These are phyloP conservation scores for Ischnus inquisitorius DNA, from an alignment of 2,888 invertebrate genomes.

Conservation along the genomic window DNA sequence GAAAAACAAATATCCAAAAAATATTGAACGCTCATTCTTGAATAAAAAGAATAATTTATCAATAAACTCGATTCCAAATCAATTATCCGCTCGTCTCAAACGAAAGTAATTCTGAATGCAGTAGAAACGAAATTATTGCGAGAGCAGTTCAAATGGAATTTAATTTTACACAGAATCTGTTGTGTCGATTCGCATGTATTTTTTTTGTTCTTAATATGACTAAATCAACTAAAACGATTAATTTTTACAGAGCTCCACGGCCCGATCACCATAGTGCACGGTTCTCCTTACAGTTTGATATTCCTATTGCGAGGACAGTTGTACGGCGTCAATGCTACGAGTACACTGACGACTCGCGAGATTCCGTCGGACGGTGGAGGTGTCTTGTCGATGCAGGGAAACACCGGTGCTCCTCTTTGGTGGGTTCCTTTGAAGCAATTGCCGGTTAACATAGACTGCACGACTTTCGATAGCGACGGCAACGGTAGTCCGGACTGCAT, in stretches of 20 bases:
- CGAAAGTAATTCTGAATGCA: no score
- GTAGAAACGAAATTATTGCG: no score
- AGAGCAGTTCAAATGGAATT: no score
- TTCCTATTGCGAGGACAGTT: slow-evolving; percentile 89
- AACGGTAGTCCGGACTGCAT: slow-evolving; percentile 92
- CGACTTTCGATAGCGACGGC: slow-evolving; percentile 90
- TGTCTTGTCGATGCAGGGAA: slow-evolving; percentile 90
- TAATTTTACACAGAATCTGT: background rate
- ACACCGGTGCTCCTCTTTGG: slow-evolving; percentile 91
- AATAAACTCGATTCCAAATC: no score
- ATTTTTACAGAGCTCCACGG: slow-evolving; percentile 81
- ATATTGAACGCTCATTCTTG: no score
- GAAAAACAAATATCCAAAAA: no score
- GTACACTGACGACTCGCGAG: slow-evolving; percentile 80
- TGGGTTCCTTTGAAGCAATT: slow-evolving; percentile 90
- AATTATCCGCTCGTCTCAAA: no score
- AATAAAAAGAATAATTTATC: no score
- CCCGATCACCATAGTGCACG: slow-evolving; percentile 80
- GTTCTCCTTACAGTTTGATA: slow-evolving; percentile 87
- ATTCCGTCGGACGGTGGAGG: slow-evolving; percentile 88
- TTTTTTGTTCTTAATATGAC: no score
- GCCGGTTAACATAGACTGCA: slow-evolving; percentile 91
- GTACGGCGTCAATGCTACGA: slow-evolving; percentile 73
- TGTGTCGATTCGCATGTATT: no score
- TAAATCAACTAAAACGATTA: background rate